Base-by-base conservation (phyloP, 2,113 vertebrate genomes). In the Corythornis cristatus region DNA sequence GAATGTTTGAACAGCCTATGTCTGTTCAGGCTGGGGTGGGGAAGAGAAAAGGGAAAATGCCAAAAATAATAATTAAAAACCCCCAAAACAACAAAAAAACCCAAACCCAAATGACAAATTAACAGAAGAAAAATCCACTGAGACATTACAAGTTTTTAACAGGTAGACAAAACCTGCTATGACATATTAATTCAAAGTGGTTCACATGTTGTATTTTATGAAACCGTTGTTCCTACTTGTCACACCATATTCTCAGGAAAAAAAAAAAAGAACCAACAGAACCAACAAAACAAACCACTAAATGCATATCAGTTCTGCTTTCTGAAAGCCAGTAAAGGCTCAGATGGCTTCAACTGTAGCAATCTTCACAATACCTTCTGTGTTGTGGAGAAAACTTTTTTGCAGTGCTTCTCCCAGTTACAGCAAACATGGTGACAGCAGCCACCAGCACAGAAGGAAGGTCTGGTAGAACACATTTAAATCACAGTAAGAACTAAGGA, bases 231-330 rank as follows among this genome's bases (percentile, higher is more conserved):
- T 90, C 43, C 35, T 85, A 71, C 4, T 3, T 31, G 33, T n/a
- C 6, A 2, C 19, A 61, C 18, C n/a, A 74, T 46, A 73, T 62
- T 74, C 50, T 53, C 21, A 80, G 23, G 15, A 7, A 22, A 77
- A 72, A 37, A 17, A 43, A 51, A 50, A 83, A 33, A 33, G 31
- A 8, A 22, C 3, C 5, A 37, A 37, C 37, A 37, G 9, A 37
- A 37, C 37, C 37, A 37, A 37, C 37, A 37, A 37, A 37, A 37
- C n/a, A 28, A 28, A 16, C 14, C 28, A 68, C 20, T 23, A 64
- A 87, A 68, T 0, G 0, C 2, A 0, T 35, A 65, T 65, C 13
- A 82, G 11, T 65, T 87, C 57, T 40, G 19, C 20, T 67, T 71
- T 66, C 53, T 2, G 2, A 82, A 82, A 60, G 28, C 16, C 33